Evolutionary conservation across 2,888 invertebrate genomes (phyloP).

Genomic region (Conops quadrifasciatus): DNA sequence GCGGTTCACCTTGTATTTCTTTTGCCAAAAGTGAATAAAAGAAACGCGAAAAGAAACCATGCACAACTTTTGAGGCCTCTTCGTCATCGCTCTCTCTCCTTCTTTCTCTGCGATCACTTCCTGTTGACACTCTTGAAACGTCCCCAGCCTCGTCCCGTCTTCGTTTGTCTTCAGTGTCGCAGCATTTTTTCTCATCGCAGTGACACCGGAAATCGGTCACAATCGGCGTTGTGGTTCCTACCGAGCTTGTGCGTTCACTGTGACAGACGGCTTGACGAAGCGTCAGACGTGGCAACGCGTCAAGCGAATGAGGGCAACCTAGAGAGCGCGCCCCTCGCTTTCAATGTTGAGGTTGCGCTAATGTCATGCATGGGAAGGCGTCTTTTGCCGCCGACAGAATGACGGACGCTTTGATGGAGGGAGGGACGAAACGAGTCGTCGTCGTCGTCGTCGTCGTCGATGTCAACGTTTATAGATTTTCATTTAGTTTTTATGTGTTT

Average conservation of each 20-base stretch:
- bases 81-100: neutral
- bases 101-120: neutral
- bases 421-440: neutral
- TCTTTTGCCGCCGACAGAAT: conserved; percentile 15
- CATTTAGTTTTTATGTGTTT: neutral
- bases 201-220: conserved; percentile 31
- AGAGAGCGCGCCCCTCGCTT: conserved; percentile 39
- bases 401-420: neutral
- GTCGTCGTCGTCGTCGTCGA: no score
- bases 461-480: conserved; percentile 24
- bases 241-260: conserved; percentile 13
- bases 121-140: neutral
- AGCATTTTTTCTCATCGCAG: neutral
- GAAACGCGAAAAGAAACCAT: neutral
- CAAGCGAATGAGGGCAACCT: neutral
- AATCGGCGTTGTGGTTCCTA: conserved; percentile 25
- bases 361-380: conserved; percentile 39
- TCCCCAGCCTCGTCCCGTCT: neutral
- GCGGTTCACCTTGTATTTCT: conserved; percentile 22
- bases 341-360: conserved; percentile 43
- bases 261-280: neutral
- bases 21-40: neutral
- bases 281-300: conserved; percentile 10
- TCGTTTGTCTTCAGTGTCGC: conserved; percentile 1
- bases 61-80: neutral